These are phyloP conservation scores for Phacellophora camtschatica DNA, from an alignment of 30 jellyfish, hydroid and myxozoan species.

Conservation along the genomic window DNA sequence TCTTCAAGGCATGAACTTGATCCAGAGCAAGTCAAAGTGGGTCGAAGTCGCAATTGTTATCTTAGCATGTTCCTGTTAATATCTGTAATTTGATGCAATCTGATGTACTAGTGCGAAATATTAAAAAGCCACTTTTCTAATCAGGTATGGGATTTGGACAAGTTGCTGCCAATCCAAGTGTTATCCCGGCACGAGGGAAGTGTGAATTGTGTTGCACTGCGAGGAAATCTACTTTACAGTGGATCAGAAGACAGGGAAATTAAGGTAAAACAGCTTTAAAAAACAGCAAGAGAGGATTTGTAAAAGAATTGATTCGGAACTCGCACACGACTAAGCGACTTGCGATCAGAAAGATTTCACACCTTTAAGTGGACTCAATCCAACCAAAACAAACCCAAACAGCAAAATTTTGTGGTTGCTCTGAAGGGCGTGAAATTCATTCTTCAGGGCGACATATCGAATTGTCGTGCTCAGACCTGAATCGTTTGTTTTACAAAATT, in stretches of 20 bases:
- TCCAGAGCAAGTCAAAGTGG: too few relatives aligned
- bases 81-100: too few relatives aligned
- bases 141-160: conserved; percentile 93
- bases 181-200: conserved; percentile 94
- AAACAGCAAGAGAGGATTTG: not conserved
- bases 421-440: not conserved
- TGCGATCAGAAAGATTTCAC: not conserved
- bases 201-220: conserved; percentile 88
- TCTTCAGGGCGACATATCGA: too few relatives aligned
- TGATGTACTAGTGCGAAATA: too few relatives aligned
- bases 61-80: too few relatives aligned
- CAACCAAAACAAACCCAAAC: not conserved
- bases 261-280: conserved; percentile 54
- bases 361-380: not conserved
- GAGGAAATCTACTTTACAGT: conserved; percentile 87
- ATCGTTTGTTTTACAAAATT: too few relatives aligned
- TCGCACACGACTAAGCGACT: not conserved
- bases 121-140: too few relatives aligned
- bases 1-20: too few relatives aligned
- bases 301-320: not conserved
- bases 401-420: not conserved
- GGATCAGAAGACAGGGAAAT: conserved; percentile 98
- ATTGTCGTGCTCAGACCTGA: too few relatives aligned
- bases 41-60: too few relatives aligned
- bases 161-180: conserved; percentile 87